Evolutionary conservation across 2,888 invertebrate species (phyloP), one percentile per base, ranked within the genome.

Genomic region (Rotaria socialis): DNA sequence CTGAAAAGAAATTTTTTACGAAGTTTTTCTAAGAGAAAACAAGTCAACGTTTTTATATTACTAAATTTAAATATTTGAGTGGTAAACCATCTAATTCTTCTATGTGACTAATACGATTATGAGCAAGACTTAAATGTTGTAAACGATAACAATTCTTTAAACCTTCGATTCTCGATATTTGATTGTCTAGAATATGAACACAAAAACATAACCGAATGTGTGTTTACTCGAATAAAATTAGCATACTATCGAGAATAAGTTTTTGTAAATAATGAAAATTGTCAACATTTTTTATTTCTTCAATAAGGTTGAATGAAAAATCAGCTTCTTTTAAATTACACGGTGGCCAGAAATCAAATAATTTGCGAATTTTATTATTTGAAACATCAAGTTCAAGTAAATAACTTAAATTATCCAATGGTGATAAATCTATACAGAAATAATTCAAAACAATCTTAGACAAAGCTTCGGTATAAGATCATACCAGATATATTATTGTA

Each of bases 371-470:
- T 86, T 89, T 89, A 88, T 91, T 91, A 88, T 91, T 90, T 10
- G 91, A 91, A 16, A 89, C 90, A 88, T 90, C 90, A 74, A 91
- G 88, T 52, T 90, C 89, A 74, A 91, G 87, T 80, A 91, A 88
- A 87, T 89, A 88, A 16, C 89, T 89, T 85, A 91, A 88, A 67
- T 89, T 88, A 60, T 90, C 88, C 86, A 91, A 88, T 50, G 90
- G 89, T 85, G 89, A 89, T 56, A 91, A 88, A 88, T 91, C 91
- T 90, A 89, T 35, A 88, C 88, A 84, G 56, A 84, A 52, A 52
- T 0, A 16, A 52, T 16, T 3, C 3, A 52, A 50, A 50, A 5
- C 50, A 50, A 11, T 50, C 50, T 50, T 8, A 50, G 50, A 1
- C 14, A 50, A 11, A 50, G 50, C 50, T 1, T 50, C 16, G 0